Evolutionary conservation across 2,797 vertebrate species (phyloP).

Genomic region (Hyperoplus immaculatus): DNA sequence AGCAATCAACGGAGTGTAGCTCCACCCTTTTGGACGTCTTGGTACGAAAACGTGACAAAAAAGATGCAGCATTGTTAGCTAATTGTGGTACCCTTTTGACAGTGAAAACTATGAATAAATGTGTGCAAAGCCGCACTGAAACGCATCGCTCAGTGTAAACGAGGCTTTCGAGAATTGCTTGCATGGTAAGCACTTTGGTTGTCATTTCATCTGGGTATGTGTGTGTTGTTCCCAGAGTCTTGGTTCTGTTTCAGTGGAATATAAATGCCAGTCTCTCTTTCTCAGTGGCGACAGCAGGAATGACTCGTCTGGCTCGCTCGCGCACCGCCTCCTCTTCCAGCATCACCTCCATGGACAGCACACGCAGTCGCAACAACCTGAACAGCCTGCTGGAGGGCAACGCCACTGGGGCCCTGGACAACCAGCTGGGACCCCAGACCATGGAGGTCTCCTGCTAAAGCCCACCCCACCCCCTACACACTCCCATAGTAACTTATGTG

Average conservation of each 20-base stretch:
- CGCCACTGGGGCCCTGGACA: conserved; percentile 84
- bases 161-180: conserved; percentile 49
- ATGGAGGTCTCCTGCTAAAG: conserved; percentile 97
- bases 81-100: no score
- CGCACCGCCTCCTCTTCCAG: conserved; percentile 95
- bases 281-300: conserved; percentile 93
- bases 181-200: conserved; percentile 71
- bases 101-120: no score
- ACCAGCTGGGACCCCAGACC: conserved; percentile 90
- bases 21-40: no score
- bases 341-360: conserved; percentile 91
- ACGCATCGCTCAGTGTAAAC: no score
- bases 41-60: no score
- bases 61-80: no score
- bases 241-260: conserved; percentile 37
- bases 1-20: no score
- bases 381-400: conserved; percentile 90
- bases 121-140: no score
- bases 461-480: conserved; percentile 23
- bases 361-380: conserved; percentile 90
- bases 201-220: conserved; percentile 5
- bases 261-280: conserved; percentile 36
- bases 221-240: conserved; percentile 38
- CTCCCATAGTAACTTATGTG: conserved; percentile 76
- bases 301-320: conserved; percentile 94